Evolutionary conservation across 2,888 invertebrate genomes (phyloP).

Genomic region (Lasioglossum figueresi): DNA sequence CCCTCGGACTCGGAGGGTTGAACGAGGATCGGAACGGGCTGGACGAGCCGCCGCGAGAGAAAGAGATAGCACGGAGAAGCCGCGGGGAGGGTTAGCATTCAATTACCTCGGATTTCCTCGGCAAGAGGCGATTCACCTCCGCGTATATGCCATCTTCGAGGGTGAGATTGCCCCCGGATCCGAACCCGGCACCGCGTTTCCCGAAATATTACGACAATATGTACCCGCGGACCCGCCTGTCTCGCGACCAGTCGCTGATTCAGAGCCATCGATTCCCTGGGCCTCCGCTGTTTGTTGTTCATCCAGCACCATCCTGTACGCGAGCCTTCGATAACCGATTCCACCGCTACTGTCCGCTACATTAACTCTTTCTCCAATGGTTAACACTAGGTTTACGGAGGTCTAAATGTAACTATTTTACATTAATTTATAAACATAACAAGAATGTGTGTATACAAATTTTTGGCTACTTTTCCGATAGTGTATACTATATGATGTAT

Average conservation of each 20-base stretch:
- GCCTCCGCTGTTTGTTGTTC: conserved; percentile 42
- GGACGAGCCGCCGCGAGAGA: conserved; percentile 10
- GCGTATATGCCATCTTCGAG: conserved; percentile 77
- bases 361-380: neutral
- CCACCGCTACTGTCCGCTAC: too few relatives aligned
- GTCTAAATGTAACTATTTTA: too few relatives aligned
- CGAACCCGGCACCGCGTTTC: conserved; percentile 67
- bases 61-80: conserved; percentile 59
- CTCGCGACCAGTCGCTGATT: conserved; percentile 60
- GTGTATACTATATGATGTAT: too few relatives aligned
- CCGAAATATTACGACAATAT: conserved; percentile 77
- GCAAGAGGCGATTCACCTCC: conserved; percentile 80
- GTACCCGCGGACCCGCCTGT: conserved; percentile 52
- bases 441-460: too few relatives aligned
- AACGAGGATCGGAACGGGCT: conserved; percentile 18
- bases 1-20: conserved; percentile 14
- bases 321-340: neutral
- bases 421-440: too few relatives aligned
- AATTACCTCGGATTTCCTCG: conserved; percentile 83
- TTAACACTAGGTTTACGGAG: too few relatives aligned
- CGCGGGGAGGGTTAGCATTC: conserved; percentile 77
- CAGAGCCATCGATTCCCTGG: conserved; percentile 53
- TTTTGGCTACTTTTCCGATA: too few relatives aligned
- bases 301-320: neutral
- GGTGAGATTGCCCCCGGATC: conserved; percentile 77